A percentile compares a stretch with the other conserved stretches of the same genome.
These are phyloP conservation scores for Scopus umbretta DNA, from an alignment of 2,113 vertebrate genomes.

Conservation along the genomic window DNA sequence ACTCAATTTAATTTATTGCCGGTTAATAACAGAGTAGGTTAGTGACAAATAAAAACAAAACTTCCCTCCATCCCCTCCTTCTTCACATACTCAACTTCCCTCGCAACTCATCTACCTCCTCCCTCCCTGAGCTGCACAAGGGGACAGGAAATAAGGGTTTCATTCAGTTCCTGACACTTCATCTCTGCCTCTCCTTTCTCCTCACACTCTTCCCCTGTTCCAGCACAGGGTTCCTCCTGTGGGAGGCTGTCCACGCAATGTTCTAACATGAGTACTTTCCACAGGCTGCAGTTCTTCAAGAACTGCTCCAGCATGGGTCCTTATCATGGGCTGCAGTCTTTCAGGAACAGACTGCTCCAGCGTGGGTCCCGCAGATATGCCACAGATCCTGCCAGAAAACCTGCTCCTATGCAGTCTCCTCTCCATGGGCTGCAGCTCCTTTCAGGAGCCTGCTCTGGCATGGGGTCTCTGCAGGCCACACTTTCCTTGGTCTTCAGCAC, in stretches of 20 bases:
- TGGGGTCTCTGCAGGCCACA: no score
- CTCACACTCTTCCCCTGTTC: not conserved
- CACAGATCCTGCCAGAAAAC: not conserved
- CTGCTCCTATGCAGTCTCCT: not conserved
- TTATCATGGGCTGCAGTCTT: not conserved
- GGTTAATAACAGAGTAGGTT: no score
- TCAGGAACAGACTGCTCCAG: not conserved
- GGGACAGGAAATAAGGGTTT: no score
- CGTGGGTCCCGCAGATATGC: not conserved
- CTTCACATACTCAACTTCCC: no score
- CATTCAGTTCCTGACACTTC: no score
- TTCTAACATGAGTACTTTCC: not conserved
- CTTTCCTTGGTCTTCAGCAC: not conserved
- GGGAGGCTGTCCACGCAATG: no score
- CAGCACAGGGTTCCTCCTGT: fast-evolving
- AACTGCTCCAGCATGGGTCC: not conserved
- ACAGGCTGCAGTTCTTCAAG: not conserved
- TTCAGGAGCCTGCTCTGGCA: not conserved
- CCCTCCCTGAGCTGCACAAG: no score
- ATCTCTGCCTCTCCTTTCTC: no score
- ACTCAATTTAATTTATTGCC: no score
- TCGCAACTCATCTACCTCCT: no score
- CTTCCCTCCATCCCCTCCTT: no score
- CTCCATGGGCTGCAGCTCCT: not conserved
- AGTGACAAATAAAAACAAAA: no score